These are phyloP conservation scores for Drosophila simulans DNA, from an alignment of 1,140 invertebrate species.

Conservation along the genomic window DNA sequence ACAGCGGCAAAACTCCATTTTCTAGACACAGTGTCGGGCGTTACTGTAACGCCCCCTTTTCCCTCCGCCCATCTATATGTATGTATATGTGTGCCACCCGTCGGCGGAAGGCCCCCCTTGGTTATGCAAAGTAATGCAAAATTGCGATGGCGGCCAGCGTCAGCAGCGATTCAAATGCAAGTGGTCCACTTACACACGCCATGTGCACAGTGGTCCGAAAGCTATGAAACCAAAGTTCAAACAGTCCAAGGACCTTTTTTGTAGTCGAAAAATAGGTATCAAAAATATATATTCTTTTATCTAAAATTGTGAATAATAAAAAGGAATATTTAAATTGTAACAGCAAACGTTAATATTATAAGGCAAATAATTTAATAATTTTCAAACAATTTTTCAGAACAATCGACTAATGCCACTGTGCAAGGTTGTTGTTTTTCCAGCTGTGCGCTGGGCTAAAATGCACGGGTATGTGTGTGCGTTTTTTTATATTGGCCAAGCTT, in stretches of 20 bases:
- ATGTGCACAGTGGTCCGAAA: slow-evolving; percentile 21
- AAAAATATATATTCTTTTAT: too few relatives aligned
- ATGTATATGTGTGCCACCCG: not conserved
- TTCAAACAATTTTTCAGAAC: too few relatives aligned
- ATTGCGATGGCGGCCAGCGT: slow-evolving; percentile 58
- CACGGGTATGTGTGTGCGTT: slow-evolving; percentile 27
- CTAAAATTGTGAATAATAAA: too few relatives aligned
- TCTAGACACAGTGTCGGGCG: slow-evolving; percentile 37
- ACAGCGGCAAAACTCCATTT: slow-evolving; percentile 45
- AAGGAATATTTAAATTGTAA: too few relatives aligned
- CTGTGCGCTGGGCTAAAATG: slow-evolving; percentile 24
- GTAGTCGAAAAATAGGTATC: too few relatives aligned
- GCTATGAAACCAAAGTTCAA: not conserved
- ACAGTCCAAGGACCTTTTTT: too few relatives aligned
- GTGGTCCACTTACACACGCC: slow-evolving; percentile 55
- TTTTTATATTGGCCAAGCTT: slow-evolving; percentile 76
- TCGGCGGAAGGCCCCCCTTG: slow-evolving; percentile 33
- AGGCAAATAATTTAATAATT: too few relatives aligned
- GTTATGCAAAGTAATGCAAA: slow-evolving; percentile 81
- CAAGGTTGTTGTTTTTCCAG: slow-evolving; percentile 52
- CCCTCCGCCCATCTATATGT: not conserved
- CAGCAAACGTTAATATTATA: too few relatives aligned
- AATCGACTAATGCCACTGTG: slow-evolving; percentile 9
- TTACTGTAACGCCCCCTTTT: slow-evolving; percentile 6
- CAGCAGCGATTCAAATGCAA: slow-evolving; percentile 73